Conservation (phyloP, 35 echinoderm and acorn worm species). For the Amphiura filiformis region DNA sequence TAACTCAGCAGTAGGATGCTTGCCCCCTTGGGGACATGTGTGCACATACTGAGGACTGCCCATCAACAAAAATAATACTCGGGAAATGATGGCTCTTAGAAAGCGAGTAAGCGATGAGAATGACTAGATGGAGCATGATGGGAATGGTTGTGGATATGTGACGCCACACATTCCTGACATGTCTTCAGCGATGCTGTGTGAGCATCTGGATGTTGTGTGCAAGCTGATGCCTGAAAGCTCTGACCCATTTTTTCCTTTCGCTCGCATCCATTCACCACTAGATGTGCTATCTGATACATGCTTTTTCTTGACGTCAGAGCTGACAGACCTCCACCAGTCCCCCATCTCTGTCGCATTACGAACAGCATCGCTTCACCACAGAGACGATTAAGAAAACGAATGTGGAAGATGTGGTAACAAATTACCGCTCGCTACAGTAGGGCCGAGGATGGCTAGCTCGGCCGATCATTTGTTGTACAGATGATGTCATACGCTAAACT, state of each 20-base stretch:
- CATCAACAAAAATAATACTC: too few relatives aligned
- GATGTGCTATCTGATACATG: neutral
- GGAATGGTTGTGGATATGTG: neutral
- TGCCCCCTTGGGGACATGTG: too few relatives aligned
- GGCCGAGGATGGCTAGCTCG: neutral
- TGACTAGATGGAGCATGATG: neutral
- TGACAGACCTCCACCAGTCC: neutral
- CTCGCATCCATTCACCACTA: neutral
- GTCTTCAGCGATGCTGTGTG: neutral
- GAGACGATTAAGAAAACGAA: too few relatives aligned
- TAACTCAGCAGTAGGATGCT: too few relatives aligned
- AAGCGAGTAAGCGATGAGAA: too few relatives aligned
- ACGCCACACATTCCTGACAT: neutral
- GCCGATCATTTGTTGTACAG: neutral
- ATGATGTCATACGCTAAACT: conserved; percentile 2
- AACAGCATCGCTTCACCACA: too few relatives aligned
- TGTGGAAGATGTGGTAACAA: too few relatives aligned
- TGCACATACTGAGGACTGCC: too few relatives aligned
- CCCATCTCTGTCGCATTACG: neutral
- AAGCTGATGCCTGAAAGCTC: neutral
- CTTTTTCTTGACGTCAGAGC: neutral
- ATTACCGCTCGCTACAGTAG: too few relatives aligned
- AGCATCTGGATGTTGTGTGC: conserved; percentile 4
- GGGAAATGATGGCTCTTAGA: too few relatives aligned
- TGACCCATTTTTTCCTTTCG: conserved; percentile 5